Conservation (phyloP, 2,797 vertebrate genomes). For the Aeoliscus strigatus region DNA sequence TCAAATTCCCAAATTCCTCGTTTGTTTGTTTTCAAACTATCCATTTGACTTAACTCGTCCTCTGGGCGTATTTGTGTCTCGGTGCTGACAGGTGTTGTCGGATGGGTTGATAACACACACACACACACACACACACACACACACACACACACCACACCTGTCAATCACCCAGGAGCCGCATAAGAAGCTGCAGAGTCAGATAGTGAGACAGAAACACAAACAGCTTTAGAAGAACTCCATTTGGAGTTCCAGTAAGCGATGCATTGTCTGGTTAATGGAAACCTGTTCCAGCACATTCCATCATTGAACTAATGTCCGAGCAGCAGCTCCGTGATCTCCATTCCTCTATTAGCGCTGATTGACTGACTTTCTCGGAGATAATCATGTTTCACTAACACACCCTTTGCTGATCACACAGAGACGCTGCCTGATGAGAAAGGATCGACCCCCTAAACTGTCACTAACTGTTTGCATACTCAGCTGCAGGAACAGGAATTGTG, state of each 20-base stretch:
- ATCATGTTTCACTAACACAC: constrained; percentile 55
- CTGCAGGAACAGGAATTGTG: no score
- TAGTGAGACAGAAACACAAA: constrained; percentile 10
- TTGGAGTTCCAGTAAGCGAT: constrained; percentile 24
- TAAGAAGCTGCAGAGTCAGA: constrained; percentile 26
- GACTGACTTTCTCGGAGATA: constrained; percentile 61
- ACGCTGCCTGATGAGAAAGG: constrained; percentile 37
- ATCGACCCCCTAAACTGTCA: constrained; percentile 34
- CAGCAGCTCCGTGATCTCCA: constrained; percentile 45
- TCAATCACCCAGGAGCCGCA: constrained; percentile 49
- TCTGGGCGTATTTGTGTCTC: constrained; percentile 12
- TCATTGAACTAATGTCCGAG: constrained; percentile 65
- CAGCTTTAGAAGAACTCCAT: constrained; percentile 21
- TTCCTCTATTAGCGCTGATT: constrained; percentile 64
- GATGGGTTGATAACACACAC: constrained; percentile 63
- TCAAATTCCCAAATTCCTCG: no score
- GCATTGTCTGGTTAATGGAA: constrained; percentile 35
- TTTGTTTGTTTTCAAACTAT: neutral
- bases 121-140: no score
- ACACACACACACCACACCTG: constrained; percentile 47
- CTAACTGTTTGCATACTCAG: no score
- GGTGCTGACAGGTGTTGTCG: constrained; percentile 46
- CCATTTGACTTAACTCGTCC: constrained; percentile 20
- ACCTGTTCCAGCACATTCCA: constrained; percentile 63
- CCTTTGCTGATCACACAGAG: constrained; percentile 60